phyloP scores from a whole-genome alignment of 1,140 invertebrate species.

The Pogonomyrmex barbatus region DNA sequence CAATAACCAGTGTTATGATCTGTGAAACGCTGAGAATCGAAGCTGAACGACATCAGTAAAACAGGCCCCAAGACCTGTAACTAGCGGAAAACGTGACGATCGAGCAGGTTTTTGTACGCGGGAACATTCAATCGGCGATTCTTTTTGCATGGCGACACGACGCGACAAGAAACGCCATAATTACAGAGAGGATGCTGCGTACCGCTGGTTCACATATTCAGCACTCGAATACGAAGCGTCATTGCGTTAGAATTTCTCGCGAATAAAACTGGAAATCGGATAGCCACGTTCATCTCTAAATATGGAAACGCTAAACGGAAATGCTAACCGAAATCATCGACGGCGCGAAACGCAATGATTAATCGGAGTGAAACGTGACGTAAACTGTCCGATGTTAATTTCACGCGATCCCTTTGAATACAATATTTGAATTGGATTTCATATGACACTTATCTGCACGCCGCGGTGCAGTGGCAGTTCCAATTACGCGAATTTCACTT shows the following conservation, averaged over 20 bases:
- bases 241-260: background rate
- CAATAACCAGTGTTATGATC: background rate
- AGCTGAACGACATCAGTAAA: constrained; percentile 11
- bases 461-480: constrained; percentile 57
- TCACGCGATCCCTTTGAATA: constrained; percentile 58
- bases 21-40: background rate
- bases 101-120: constrained; percentile 32
- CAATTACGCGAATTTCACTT: constrained; percentile 67
- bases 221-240: background rate
- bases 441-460: constrained; percentile 61
- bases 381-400: constrained; percentile 40
- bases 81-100: constrained; percentile 9
- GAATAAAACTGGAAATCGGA: constrained; percentile 11
- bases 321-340: constrained; percentile 12
- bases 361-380: constrained; percentile 59
- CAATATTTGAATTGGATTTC: constrained; percentile 59
- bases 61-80: constrained; percentile 5
- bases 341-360: constrained; percentile 43
- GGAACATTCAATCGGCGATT: constrained; percentile 36
- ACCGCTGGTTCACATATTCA: constrained; percentile 1
- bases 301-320: background rate
- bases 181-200: constrained; percentile 12
- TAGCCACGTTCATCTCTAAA: background rate
- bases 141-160: background rate
- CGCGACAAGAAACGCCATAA: constrained; percentile 27